Conservation (phyloP, 2,797 vertebrate species). For the Anguilla megastoma region DNA sequence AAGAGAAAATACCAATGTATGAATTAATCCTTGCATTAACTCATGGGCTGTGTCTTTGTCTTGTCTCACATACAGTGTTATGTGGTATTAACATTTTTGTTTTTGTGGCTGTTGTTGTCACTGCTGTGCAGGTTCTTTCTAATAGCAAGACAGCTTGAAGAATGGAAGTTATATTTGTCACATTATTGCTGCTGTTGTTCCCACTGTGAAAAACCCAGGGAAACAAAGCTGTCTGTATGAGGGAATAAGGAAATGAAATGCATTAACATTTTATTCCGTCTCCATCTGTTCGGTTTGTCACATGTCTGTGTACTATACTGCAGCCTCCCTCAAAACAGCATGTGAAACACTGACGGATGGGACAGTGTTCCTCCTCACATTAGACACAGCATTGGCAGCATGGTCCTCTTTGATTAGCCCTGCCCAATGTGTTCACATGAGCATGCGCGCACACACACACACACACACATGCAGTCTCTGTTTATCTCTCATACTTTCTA, state of each 20-base stretch:
- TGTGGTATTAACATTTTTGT: neutral
- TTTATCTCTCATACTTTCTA: neutral
- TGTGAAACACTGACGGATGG: neutral
- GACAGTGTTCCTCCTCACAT: neutral
- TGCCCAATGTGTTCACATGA: neutral
- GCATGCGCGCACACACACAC: neutral
- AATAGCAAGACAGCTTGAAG: neutral
- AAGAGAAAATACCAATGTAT: neutral
- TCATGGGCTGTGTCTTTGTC: neutral
- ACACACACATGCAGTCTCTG: neutral
- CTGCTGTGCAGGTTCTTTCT: neutral
- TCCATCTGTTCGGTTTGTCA: constrained; percentile 43
- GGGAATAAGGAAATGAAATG: constrained; percentile 40
- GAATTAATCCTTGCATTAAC: neutral
- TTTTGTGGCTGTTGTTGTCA: neutral
- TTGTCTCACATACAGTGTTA: neutral
- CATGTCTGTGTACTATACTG: constrained; percentile 15
- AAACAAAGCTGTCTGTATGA: constrained; percentile 36
- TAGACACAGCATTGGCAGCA: neutral
- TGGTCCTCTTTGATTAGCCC: neutral
- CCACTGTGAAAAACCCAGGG: constrained; percentile 37
- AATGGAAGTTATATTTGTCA: constrained; percentile 37
- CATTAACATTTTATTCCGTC: constrained; percentile 53
- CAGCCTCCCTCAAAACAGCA: neutral
- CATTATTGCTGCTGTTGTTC: constrained; percentile 41